phyloP scores from a whole-genome alignment of 2,888 invertebrate species.

The Cristatella mucedo region DNA sequence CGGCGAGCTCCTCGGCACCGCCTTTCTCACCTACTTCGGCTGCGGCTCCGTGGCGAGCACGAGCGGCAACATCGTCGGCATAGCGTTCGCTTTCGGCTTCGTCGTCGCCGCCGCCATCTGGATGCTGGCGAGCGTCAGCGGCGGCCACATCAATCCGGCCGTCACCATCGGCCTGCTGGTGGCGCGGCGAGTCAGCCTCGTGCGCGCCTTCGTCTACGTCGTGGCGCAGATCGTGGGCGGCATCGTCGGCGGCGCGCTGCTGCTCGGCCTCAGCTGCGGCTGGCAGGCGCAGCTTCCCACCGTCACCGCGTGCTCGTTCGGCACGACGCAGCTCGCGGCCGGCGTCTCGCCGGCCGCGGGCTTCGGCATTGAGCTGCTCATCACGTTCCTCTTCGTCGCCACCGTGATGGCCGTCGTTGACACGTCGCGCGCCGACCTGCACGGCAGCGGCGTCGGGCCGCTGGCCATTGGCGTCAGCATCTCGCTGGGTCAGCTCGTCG shows the following conservation, averaged over 20 bases:
- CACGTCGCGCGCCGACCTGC: not conserved
- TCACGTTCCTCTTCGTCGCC: conserved; percentile 1
- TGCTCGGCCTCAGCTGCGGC: no score
- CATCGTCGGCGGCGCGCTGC: conserved; percentile 6
- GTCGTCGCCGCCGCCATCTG: conserved; percentile 6
- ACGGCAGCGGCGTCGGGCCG: conserved; percentile 2
- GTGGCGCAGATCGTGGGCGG: conserved; percentile 4
- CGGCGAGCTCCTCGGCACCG: not conserved
- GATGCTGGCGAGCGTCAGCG: not conserved
- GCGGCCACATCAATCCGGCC: conserved; percentile 7
- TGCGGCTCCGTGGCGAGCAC: not conserved
- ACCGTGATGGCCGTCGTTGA: conserved; percentile 1
- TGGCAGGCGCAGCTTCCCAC: no score
- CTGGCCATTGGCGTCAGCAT: conserved; percentile 9
- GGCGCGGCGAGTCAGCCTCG: conserved; percentile 2
- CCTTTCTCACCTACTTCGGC: not conserved
- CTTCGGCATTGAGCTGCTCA: not conserved
- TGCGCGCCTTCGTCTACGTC: conserved; percentile 1
- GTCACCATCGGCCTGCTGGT: conserved; percentile 5
- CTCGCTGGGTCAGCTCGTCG: conserved; percentile 3
- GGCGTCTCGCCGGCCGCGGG: not conserved
- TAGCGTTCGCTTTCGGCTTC: conserved; percentile 2
- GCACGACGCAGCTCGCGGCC: not conserved
- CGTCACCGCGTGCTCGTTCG: no score
- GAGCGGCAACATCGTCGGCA: no score